Conservation (phyloP, 2,888 invertebrate species). For the Eumerus sabulonum region DNA sequence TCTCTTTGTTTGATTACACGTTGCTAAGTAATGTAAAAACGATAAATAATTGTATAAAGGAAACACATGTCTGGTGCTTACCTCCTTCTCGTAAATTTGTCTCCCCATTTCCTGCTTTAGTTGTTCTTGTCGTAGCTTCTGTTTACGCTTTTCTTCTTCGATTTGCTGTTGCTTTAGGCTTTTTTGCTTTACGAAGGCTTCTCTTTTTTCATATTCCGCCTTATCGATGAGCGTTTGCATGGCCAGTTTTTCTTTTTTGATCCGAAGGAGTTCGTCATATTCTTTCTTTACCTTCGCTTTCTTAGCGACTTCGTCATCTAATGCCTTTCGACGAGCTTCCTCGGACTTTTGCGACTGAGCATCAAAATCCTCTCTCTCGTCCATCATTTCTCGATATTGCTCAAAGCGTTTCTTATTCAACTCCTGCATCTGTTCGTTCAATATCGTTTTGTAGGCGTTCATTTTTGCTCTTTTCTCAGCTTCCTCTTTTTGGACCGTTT, state of each 20-base stretch:
- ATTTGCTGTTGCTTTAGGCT: constrained; percentile 77
- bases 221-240: constrained; percentile 79
- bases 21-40: too few species aligned
- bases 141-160: constrained; percentile 33
- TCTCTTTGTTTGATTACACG: constrained; percentile 70
- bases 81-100: constrained; percentile 70
- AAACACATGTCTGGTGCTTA: constrained; percentile 32
- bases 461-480: too few species aligned
- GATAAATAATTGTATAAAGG: not conserved
- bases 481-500: too few species aligned
- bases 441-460: too few species aligned
- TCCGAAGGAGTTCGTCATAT: constrained; percentile 77
- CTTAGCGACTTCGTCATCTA: constrained; percentile 56
- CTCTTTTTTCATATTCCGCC: constrained; percentile 79
- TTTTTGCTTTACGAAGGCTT: constrained; percentile 76
- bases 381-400: too few species aligned
- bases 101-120: constrained; percentile 72
- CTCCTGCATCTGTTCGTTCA: too few species aligned
- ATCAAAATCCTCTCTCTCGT: too few species aligned
- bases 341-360: constrained; percentile 67
- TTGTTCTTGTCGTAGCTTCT: constrained; percentile 45
- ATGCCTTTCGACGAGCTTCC: constrained; percentile 74
- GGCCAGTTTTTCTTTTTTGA: constrained; percentile 80
- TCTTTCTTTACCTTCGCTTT: constrained; percentile 73
- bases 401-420: too few species aligned